These are phyloP conservation scores for Rhynchopsitta pachyrhyncha DNA, from an alignment of 2,113 vertebrate species.

Conservation along the genomic window DNA sequence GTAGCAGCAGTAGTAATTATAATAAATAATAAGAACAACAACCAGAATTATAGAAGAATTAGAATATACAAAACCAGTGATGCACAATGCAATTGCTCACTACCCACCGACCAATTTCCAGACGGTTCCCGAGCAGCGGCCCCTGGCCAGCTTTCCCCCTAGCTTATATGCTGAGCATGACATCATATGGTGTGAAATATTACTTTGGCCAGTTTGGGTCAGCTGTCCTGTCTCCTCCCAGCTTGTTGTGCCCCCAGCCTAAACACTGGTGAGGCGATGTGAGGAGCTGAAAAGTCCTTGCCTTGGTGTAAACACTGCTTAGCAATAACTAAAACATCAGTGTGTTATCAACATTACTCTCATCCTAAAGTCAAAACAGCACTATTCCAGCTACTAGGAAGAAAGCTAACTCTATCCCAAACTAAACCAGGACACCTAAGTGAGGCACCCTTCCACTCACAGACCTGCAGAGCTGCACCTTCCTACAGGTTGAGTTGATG, in stretches of 20 bases:
- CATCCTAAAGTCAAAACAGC: not conserved
- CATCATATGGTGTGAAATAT: not conserved
- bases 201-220: not conserved
- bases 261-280: accelerated
- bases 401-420: not conserved
- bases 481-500: not conserved
- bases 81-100: not conserved
- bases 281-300: not conserved
- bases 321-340: not conserved
- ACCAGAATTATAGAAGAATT: not conserved
- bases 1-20: not conserved
- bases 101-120: not conserved
- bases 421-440: not conserved
- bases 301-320: not conserved
- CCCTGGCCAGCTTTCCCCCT: not conserved
- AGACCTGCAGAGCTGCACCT: not conserved
- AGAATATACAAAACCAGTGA: not conserved
- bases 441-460: not conserved
- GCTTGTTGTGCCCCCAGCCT: not conserved
- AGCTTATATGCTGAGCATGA: not conserved
- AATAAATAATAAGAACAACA: not conserved
- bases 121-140: not conserved
- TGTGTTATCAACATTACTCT: not conserved
- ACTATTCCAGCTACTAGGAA: not conserved
- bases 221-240: too few relatives aligned